Percentiles rank a stretch among this genome's conserved stretches.
These are phyloP conservation scores for Propithecus perrieri DNA, from an alignment of 2,797 vertebrate species.

Conservation along the genomic window DNA sequence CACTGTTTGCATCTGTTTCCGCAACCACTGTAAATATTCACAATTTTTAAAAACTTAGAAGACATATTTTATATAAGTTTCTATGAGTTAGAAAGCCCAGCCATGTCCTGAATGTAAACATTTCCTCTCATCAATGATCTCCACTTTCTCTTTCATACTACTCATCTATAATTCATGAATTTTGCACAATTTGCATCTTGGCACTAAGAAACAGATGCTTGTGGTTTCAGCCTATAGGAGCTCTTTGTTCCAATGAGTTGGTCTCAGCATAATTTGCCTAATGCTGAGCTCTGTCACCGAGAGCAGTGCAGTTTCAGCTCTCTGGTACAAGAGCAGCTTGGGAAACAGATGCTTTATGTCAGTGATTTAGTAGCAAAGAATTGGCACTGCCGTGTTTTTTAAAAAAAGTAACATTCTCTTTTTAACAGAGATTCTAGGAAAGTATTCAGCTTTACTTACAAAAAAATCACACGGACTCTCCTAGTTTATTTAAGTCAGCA, in stretches of 20 bases:
- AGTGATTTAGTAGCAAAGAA: conserved; percentile 52
- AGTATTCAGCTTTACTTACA: not conserved
- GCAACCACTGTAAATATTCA: not conserved
- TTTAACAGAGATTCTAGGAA: conserved; percentile 62
- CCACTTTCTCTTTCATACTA: conserved; percentile 5
- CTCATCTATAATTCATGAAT: conserved; percentile 45
- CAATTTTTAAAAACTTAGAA: not conserved
- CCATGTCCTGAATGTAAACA: not conserved
- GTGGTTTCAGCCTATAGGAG: conserved; percentile 38
- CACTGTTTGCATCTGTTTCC: not conserved
- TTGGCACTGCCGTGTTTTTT: not conserved
- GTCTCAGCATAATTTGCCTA: conserved; percentile 20
- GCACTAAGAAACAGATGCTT: conserved; percentile 52
- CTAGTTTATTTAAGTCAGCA: conserved; percentile 14
- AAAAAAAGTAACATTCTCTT: not conserved
- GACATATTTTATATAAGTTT: not conserved
- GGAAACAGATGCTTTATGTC: conserved; percentile 59
- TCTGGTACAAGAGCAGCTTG: conserved; percentile 60
- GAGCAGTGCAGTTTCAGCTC: not conserved
- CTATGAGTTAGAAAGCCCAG: not conserved
- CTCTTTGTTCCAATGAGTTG: not conserved
- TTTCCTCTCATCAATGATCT: conserved; percentile 29
- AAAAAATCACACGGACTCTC: not conserved
- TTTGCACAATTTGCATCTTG: conserved; percentile 47
- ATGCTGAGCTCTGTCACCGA: not conserved